Evolutionary conservation across 2,113 vertebrate genomes (phyloP).

Genomic region (Sylvietta virens): DNA sequence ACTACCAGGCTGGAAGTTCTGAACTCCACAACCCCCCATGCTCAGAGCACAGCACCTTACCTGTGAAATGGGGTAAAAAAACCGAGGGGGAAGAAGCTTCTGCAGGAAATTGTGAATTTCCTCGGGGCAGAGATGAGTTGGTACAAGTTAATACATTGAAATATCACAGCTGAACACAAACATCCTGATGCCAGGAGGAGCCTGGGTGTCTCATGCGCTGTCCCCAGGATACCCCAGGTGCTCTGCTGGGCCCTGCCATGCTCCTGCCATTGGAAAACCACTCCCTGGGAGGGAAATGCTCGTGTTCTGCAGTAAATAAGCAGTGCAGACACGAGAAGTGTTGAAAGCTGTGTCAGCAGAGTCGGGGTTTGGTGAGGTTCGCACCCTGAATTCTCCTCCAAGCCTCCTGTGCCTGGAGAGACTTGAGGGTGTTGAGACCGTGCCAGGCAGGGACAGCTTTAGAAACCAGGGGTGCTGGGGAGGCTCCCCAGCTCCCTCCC

Average conservation of each 20-base stretch:
- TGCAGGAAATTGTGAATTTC: background rate
- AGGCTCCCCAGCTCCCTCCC: background rate
- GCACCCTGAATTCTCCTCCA: background rate
- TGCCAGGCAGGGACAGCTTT: background rate
- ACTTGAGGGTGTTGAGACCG: background rate
- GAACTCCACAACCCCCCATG: background rate
- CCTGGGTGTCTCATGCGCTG: background rate
- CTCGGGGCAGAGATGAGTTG: background rate
- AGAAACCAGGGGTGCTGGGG: background rate
- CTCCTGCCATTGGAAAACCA: fast-evolving
- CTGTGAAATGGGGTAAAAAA: fast-evolving
- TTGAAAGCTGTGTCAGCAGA: background rate
- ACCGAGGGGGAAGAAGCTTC: fast-evolving
- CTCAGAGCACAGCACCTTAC: background rate
- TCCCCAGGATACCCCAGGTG: background rate
- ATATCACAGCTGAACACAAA: background rate
- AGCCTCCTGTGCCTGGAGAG: background rate
- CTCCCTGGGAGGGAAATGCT: background rate
- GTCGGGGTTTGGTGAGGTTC: background rate
- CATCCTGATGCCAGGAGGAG: background rate
- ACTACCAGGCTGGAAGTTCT: background rate
- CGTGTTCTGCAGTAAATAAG: background rate
- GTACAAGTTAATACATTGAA: background rate
- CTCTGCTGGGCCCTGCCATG: background rate
- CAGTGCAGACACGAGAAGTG: background rate